A percentile compares a stretch with the other conserved stretches of the same genome.
phyloP scores from a whole-genome alignment of 1,140 invertebrate genomes.

The Glossosoma conforme region DNA sequence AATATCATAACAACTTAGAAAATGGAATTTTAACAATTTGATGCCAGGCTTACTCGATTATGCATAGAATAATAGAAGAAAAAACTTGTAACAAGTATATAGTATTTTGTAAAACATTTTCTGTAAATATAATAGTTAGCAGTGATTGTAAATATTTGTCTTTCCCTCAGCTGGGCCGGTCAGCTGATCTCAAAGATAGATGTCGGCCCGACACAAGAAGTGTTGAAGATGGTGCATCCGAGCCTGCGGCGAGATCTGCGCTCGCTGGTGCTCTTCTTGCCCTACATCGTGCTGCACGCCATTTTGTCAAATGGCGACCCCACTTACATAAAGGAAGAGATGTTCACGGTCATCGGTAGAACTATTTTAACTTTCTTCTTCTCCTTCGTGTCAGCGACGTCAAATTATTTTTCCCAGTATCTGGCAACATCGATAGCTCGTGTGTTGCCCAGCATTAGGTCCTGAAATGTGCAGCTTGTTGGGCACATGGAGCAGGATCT shows the following conservation, averaged over 20 bases:
- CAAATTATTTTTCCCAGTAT: conserved; percentile 7
- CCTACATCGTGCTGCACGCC: conserved; percentile 61
- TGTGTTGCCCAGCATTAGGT: too few relatives aligned
- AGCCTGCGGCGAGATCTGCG: conserved; percentile 64
- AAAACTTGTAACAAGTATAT: too few relatives aligned
- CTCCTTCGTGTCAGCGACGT: neutral
- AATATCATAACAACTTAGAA: too few relatives aligned
- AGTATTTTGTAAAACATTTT: too few relatives aligned
- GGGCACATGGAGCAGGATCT: too few relatives aligned
- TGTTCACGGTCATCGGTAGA: conserved; percentile 50
- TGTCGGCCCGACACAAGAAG: conserved; percentile 46
- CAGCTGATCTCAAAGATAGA: conserved; percentile 55
- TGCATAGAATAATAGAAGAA: too few relatives aligned
- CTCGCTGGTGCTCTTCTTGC: conserved; percentile 65
- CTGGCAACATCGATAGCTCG: too few relatives aligned
- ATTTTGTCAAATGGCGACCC: conserved; percentile 48
- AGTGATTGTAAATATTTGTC: too few relatives aligned
- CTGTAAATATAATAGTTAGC: too few relatives aligned
- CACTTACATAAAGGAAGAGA: conserved; percentile 50
- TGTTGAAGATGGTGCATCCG: conserved; percentile 62
- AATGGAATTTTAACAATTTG: too few relatives aligned
- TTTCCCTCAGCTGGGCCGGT: conserved; percentile 55
- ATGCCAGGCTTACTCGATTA: too few relatives aligned
- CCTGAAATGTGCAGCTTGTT: too few relatives aligned
- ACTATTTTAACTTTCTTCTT: neutral